Base-by-base conservation (phyloP, 2,888 invertebrate species). In the Nezara viridula region DNA sequence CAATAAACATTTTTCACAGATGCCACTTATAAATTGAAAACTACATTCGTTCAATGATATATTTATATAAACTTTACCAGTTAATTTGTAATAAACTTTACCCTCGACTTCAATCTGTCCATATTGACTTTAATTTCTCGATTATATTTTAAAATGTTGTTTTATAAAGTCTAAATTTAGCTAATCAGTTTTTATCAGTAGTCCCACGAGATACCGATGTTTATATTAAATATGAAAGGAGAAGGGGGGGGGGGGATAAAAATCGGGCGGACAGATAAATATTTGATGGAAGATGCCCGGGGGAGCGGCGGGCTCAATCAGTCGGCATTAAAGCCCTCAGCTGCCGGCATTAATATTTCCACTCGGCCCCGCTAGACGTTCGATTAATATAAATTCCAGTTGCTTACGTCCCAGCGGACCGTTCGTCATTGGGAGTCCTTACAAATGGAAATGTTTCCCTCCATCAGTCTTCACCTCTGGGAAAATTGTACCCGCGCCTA, bases 271-370 rank as follows among this genome's bases (percentile, higher is more conserved):
- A 81, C 81, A 81, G 81, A 81, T 81, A 81, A 81, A 81, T 81
- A 81, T 81, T 44, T 81, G 81, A 81, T 81, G 81, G 81, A 81
- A 81, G 81, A 81, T 81, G 81, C 44, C 86, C 86, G 49, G 49
- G 86, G 86, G 86, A 52, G 50, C 21, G 86, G 86, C 27, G 32
- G 86, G 49, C 86, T 86, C 86, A 50, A 50, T 52, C 86, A 86
- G 86, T 52, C 86, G 49, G 50, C 86, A 49, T 86, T 52, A 49
- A 32, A 49, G 49, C 86, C 86, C 50, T 52, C 86, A 86, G 86
- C 50, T 52, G 21, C 50, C 86, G 81, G 81, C 81, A 81, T 81
- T 81, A 81, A 81, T 81, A 81, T 81, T 81, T 81, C 81, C 24
- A 81, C 81, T 44, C 40, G 24, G 81, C 81, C 81, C 81, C 44